phyloP scores from a whole-genome alignment of 2,797 vertebrate genomes.

The Myotis daubentonii region DNA sequence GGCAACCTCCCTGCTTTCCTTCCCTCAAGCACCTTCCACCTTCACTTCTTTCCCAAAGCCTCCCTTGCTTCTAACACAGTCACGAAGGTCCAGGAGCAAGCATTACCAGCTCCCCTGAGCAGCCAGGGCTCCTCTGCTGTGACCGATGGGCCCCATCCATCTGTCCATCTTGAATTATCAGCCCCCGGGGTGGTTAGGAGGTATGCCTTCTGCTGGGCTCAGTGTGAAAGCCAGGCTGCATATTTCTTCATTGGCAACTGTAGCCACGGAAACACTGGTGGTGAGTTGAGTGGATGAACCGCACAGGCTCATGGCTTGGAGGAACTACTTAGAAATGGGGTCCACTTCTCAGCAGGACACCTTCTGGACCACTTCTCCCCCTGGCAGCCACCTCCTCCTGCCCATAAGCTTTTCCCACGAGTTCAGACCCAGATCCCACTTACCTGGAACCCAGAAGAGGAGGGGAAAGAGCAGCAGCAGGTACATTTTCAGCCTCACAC shows the following conservation, averaged over 20 bases:
- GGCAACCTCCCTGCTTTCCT: neutral
- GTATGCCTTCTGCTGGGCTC: neutral
- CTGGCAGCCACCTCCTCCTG: neutral
- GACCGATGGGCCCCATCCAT: fast-evolving
- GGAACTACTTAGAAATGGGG: neutral
- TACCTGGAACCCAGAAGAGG: slow-evolving; percentile 51
- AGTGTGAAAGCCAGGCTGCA: fast-evolving
- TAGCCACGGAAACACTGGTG: neutral
- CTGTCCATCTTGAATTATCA: neutral
- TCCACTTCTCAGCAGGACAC: neutral
- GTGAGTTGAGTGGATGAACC: neutral
- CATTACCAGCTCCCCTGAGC: neutral
- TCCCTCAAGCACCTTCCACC: neutral
- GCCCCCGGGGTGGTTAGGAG: neutral
- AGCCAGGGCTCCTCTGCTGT: neutral
- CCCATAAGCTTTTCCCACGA: neutral
- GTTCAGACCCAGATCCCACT: neutral
- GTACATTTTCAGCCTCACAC: neutral
- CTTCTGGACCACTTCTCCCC: neutral
- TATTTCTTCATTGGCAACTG: neutral
- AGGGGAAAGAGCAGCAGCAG: neutral
- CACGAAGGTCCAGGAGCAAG: neutral
- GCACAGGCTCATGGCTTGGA: neutral
- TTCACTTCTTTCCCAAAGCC: neutral
- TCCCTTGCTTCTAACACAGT: neutral